phyloP scores from a whole-genome alignment of 2,888 invertebrate species.

The Cerceris ruficornis region DNA sequence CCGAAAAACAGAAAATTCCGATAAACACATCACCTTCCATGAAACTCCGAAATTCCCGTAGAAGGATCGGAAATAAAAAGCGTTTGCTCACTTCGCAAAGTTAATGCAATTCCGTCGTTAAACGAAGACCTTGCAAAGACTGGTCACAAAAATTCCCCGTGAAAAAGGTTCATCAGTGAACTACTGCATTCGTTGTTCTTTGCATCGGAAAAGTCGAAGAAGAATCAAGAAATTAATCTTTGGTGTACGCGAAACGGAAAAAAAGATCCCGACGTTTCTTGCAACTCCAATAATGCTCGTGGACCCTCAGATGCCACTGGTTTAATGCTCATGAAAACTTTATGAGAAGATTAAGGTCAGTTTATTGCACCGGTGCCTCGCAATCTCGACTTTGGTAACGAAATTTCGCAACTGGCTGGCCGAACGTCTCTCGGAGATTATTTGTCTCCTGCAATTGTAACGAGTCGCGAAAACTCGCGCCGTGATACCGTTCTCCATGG shows the following conservation, averaged over 20 bases:
- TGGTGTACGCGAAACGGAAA: not conserved
- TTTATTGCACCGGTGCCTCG: slow-evolving; percentile 32
- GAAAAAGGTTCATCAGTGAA: no score
- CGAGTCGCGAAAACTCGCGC: not conserved
- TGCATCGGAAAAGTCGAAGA: no score
- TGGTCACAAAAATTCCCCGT: no score
- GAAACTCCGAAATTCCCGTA: no score
- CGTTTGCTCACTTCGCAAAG: no score
- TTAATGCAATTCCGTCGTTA: no score
- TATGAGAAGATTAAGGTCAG: slow-evolving; percentile 48
- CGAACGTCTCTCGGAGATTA: not conserved
- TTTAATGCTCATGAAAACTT: slow-evolving; percentile 44
- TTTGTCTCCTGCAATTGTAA: not conserved
- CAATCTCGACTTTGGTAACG: slow-evolving; percentile 2
- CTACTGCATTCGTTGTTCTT: no score
- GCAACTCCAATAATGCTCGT: slow-evolving; percentile 16
- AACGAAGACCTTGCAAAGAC: no score
- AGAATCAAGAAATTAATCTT: not conserved
- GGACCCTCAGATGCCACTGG: slow-evolving; percentile 6
- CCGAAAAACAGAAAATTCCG: no score
- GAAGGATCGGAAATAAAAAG: no score
- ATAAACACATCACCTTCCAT: no score
- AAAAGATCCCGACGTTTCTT: slow-evolving; percentile 11
- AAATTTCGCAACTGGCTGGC: slow-evolving; percentile 20
- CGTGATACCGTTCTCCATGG: no score